Percentiles rank a stretch among this genome's conserved stretches.
Conservation (phyloP, 1,140 invertebrate species). For the Listronotus oregonensis region DNA sequence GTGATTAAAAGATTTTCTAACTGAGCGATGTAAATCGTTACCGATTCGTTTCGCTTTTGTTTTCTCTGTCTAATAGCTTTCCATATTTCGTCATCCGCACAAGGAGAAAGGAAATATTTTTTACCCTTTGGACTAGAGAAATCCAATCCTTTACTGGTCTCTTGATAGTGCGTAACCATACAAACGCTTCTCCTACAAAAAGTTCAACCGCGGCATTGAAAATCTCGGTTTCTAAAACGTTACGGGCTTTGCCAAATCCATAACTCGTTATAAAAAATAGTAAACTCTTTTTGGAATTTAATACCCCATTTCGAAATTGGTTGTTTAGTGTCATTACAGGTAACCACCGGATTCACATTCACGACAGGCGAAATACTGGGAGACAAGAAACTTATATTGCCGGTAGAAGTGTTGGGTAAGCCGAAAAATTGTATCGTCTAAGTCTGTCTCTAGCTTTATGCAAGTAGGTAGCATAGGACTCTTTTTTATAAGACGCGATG, state of each 20-base stretch:
- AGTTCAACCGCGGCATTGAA: slow-evolving; percentile 42
- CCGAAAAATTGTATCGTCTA: no score
- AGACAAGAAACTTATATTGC: no score
- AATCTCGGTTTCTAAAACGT: slow-evolving; percentile 38
- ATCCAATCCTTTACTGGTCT: slow-evolving; percentile 33
- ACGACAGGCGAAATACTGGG: no score
- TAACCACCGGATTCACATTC: no score
- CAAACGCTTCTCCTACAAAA: slow-evolving; percentile 44
- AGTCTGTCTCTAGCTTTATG: no score
- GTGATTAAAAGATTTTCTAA: slow-evolving; percentile 50
- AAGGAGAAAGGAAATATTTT: slow-evolving; percentile 29
- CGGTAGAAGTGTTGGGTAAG: no score
- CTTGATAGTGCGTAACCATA: slow-evolving; percentile 41
- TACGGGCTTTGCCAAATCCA: slow-evolving; percentile 42
- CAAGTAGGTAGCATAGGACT: no score
- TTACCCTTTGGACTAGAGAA: not conserved
- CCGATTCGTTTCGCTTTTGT: slow-evolving; percentile 46
- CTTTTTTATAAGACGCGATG: no score
- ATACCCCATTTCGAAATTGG: not conserved
- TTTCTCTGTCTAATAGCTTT: slow-evolving; percentile 45
- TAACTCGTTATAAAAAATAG: slow-evolving; percentile 43
- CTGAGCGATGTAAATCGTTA: slow-evolving; percentile 44
- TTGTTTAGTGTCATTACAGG: no score
- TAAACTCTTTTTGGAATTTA: slow-evolving; percentile 38
- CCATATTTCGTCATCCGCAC: slow-evolving; percentile 49